Conservation (phyloP, 2,797 vertebrate species). For the Echiichthys vipera region DNA sequence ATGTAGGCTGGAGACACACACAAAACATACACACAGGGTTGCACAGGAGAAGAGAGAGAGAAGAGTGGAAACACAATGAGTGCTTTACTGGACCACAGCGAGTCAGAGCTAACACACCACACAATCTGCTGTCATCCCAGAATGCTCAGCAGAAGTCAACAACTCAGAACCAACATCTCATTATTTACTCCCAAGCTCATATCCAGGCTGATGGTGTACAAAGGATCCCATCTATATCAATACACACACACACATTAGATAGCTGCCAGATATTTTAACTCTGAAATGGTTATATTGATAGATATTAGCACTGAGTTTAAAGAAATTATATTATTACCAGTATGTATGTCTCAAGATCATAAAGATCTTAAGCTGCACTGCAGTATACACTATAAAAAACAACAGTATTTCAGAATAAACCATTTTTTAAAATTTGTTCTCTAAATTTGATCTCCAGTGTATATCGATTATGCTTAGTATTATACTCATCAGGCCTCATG, state of each 20-base stretch:
- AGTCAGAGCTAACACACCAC: constrained; percentile 8
- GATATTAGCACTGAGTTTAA: neutral
- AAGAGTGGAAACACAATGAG: constrained; percentile 19
- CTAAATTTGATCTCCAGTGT: too few relatives aligned
- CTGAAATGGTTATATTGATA: neutral
- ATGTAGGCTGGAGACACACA: constrained; percentile 86
- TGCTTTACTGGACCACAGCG: neutral
- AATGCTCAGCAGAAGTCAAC: constrained; percentile 6
- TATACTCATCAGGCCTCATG: too few relatives aligned
- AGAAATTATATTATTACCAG: neutral
- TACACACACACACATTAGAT: too few relatives aligned
- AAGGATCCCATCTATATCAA: constrained; percentile 1
- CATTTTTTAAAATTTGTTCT: too few relatives aligned
- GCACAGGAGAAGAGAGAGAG: constrained; percentile 28
- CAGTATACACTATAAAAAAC: too few relatives aligned
- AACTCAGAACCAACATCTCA: constrained; percentile 24
- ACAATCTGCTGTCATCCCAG: neutral
- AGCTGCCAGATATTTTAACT: neutral
- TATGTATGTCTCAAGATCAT: neutral
- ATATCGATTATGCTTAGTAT: neutral
- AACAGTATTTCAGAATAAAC: too few relatives aligned
- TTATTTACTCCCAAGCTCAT: neutral
- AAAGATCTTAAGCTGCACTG: neutral
- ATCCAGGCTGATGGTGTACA: neutral
- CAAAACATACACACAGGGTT: constrained; percentile 24